Evolutionary conservation across 1,140 invertebrate species (phyloP).

Genomic region (Drosophila hydei): DNA sequence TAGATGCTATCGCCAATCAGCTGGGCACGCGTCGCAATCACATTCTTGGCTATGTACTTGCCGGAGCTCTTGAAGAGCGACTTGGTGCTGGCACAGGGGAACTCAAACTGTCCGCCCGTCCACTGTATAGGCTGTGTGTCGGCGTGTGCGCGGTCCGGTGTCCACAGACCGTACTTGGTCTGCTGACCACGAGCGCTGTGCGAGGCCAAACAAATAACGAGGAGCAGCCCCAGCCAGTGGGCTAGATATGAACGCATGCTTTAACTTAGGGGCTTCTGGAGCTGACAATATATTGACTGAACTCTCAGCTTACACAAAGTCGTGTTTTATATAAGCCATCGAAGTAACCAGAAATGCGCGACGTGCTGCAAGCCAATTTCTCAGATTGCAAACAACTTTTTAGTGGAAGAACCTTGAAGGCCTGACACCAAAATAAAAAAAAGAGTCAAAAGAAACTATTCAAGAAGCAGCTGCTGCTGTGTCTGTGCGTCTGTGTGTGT

Average conservation of each 20-base stretch:
- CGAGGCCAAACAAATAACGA: slow-evolving; percentile 10
- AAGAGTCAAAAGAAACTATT: slow-evolving; percentile 13
- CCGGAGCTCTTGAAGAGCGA: slow-evolving; percentile 85
- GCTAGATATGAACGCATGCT: slow-evolving; percentile 31
- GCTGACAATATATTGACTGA: slow-evolving; percentile 40
- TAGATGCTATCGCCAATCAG: slow-evolving; percentile 85
- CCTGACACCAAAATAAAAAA: slow-evolving; percentile 13
- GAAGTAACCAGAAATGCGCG: slow-evolving; percentile 39
- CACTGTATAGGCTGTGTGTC: slow-evolving; percentile 79
- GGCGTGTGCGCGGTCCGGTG: slow-evolving; percentile 63
- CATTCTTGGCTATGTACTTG: slow-evolving; percentile 86
- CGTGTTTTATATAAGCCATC: slow-evolving; percentile 66
- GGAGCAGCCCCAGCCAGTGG: slow-evolving; percentile 21
- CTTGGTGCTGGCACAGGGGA: slow-evolving; percentile 85
- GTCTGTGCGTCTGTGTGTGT: slow-evolving; percentile 1
- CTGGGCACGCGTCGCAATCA: slow-evolving; percentile 86
- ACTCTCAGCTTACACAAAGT: slow-evolving; percentile 21
- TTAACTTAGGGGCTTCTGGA: slow-evolving; percentile 1
- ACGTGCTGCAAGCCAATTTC: slow-evolving; percentile 59
- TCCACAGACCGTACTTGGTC: slow-evolving; percentile 74
- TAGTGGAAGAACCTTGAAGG: slow-evolving; percentile 51
- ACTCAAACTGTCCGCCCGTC: slow-evolving; percentile 85
- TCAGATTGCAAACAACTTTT: slow-evolving; percentile 46
- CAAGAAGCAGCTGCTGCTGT: neutral
- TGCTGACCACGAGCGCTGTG: slow-evolving; percentile 45